These are phyloP conservation scores for Leptonema lineaticorne DNA, from an alignment of 1,140 invertebrate genomes.

Conservation along the genomic window DNA sequence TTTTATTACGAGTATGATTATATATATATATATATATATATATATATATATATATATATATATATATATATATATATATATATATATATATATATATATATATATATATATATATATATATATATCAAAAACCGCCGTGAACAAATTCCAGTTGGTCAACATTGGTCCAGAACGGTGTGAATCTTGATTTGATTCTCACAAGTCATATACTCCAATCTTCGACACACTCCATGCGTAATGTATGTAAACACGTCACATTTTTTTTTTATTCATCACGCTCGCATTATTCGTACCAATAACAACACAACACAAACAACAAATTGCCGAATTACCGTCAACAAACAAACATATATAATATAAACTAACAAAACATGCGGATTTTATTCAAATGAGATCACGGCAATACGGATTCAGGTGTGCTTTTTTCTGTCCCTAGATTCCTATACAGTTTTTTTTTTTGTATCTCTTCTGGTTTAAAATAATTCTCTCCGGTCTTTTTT, in stretches of 20 bases:
- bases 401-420: background rate
- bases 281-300: background rate
- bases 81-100: too few species aligned
- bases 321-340: too few species aligned
- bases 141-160: background rate
- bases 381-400: too few species aligned
- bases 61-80: too few species aligned
- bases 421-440: background rate
- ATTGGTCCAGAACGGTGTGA: conserved; percentile 44
- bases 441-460: background rate
- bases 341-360: too few species aligned
- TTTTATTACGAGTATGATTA: too few species aligned
- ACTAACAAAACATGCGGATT: too few species aligned
- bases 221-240: conserved; percentile 22
- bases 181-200: conserved; percentile 56
- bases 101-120: too few species aligned
- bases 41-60: too few species aligned
- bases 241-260: conserved; percentile 14
- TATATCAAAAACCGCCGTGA: background rate
- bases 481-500: background rate
- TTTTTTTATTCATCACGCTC: background rate
- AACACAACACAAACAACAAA: too few species aligned
- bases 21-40: too few species aligned
- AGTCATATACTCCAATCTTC: conserved; percentile 25
- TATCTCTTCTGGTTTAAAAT: background rate